Conservation (phyloP, 2,888 invertebrate species). For the Macrophya alboannulata region DNA sequence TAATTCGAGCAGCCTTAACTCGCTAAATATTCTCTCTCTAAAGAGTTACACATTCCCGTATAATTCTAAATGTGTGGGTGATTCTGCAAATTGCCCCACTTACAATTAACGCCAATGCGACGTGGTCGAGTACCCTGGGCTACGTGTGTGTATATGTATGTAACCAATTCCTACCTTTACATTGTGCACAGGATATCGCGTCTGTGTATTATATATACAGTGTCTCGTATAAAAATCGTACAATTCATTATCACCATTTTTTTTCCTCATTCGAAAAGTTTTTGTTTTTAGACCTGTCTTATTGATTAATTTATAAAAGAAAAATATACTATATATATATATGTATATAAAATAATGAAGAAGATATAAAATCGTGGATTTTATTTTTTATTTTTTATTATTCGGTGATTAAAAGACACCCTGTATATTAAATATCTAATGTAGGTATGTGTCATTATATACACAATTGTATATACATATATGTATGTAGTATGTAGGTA, state of each 20-base stretch:
- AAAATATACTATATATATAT: background rate
- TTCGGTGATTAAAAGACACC: background rate
- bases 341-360: background rate
- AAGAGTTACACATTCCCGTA: background rate
- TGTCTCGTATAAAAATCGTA: background rate
- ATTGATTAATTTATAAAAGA: background rate
- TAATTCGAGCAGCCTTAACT: background rate
- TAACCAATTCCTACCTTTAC: background rate
- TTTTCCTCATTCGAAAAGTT: too few species aligned
- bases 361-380: background rate
- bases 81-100: conserved; percentile 41
- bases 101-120: conserved; percentile 36
- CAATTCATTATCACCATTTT: background rate
- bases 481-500: background rate
- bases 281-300: too few species aligned
- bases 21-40: conserved; percentile 29
- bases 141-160: background rate
- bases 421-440: background rate
- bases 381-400: background rate
- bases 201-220: background rate
- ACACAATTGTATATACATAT: background rate
- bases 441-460: background rate
- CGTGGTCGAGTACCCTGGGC: background rate
- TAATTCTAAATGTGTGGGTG: conserved; percentile 6
- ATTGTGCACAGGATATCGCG: conserved; percentile 4